Conservation (phyloP, 2,888 invertebrate species). For the Polyommatus iphigenia region DNA sequence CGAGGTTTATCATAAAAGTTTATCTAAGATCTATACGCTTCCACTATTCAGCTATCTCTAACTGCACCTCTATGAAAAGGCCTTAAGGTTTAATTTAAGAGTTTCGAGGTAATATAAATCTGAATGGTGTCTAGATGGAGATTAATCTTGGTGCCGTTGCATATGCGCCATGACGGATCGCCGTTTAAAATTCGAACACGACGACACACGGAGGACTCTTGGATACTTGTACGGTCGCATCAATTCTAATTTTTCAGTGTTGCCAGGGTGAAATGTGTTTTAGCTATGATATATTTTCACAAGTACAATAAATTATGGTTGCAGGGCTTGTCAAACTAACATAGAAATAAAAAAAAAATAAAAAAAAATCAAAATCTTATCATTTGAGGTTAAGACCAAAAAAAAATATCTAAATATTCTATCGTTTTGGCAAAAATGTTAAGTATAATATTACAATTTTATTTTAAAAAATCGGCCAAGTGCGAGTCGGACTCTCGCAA, state of each 20-base stretch:
- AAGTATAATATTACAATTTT: too few relatives aligned
- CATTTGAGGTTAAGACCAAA: too few relatives aligned
- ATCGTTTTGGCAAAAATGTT: too few relatives aligned
- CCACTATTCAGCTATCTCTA: background rate
- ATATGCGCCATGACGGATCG: slow-evolving; percentile 63
- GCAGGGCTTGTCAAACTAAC: too few relatives aligned
- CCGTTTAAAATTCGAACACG: slow-evolving; percentile 54
- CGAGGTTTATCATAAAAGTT: slow-evolving; percentile 45
- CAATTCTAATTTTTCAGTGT: slow-evolving; percentile 34
- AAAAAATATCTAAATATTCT: too few relatives aligned
- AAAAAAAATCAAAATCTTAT: too few relatives aligned
- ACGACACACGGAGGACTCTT: slow-evolving; percentile 53
- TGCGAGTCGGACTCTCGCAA: too few relatives aligned
- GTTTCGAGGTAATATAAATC: background rate
- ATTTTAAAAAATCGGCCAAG: too few relatives aligned
- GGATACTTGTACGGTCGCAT: slow-evolving; percentile 41
- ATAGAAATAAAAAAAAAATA: too few relatives aligned
- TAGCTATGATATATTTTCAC: background rate
- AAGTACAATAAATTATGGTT: too few relatives aligned
- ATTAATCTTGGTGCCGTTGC: slow-evolving; percentile 45
- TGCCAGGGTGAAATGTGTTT: background rate
- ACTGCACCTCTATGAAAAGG: background rate
- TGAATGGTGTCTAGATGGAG: slow-evolving; percentile 34
- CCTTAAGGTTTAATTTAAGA: background rate
- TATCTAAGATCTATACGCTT: slow-evolving; percentile 48